These are phyloP conservation scores for Crocallis elinguaria DNA, from an alignment of 2,888 invertebrate species.

Conservation along the genomic window DNA sequence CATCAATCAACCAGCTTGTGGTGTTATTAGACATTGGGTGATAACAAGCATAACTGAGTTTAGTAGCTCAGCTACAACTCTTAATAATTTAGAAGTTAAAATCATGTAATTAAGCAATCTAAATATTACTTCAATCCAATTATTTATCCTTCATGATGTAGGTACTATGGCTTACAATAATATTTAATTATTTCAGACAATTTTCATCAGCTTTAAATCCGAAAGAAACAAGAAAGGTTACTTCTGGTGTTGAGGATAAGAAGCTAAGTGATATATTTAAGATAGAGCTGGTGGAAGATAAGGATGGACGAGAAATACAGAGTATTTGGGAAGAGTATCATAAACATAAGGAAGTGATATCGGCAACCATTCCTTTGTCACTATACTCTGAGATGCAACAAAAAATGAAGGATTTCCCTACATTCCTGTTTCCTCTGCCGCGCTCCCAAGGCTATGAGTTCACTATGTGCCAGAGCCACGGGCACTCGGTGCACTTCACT, in stretches of 20 bases:
- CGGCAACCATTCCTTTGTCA: constrained; percentile 87
- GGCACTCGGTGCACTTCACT: constrained; percentile 92
- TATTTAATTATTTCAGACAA: constrained; percentile 72
- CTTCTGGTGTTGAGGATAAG: constrained; percentile 57
- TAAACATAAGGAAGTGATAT: constrained; percentile 89
- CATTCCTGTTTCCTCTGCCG: constrained; percentile 92
- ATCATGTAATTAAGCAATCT: too few species aligned
- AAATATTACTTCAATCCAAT: too few species aligned
- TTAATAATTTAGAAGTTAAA: too few species aligned
- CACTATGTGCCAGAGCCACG: constrained; percentile 90
- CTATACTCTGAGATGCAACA: constrained; percentile 85
- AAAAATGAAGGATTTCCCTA: constrained; percentile 85
- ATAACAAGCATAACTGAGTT: too few species aligned
- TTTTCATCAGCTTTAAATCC: constrained; percentile 88
- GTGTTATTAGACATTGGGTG: too few species aligned
- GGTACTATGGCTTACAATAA: too few species aligned
- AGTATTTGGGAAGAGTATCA: constrained; percentile 93
- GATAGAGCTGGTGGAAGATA: constrained; percentile 89
- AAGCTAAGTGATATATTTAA: constrained; percentile 90
- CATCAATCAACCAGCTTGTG: too few species aligned
- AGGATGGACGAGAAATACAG: constrained; percentile 88
- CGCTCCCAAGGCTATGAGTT: constrained; percentile 94
- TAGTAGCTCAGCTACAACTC: too few species aligned
- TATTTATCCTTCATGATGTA: too few species aligned
- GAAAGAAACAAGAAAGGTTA: constrained; percentile 71